These are phyloP conservation scores for Muschampia plurimacula DNA, from an alignment of 2,888 invertebrate species.

Conservation along the genomic window DNA sequence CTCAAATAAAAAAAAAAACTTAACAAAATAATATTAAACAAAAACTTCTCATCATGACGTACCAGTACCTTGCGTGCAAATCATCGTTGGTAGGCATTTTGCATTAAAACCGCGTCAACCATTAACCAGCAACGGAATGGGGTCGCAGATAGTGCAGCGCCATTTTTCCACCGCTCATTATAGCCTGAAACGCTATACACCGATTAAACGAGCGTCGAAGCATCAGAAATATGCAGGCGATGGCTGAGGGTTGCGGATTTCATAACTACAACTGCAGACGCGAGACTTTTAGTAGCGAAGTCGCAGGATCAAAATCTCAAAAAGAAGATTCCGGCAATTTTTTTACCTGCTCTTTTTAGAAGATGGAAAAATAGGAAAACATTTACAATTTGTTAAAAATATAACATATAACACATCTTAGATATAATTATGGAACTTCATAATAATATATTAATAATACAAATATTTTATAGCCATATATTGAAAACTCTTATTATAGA, in stretches of 20 bases:
- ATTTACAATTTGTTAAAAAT: too few relatives aligned
- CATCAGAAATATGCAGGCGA: slow-evolving; percentile 4
- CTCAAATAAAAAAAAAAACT: too few relatives aligned
- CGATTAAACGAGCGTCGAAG: slow-evolving; percentile 1
- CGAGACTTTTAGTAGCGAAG: neutral
- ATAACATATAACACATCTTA: too few relatives aligned
- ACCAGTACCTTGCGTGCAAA: neutral
- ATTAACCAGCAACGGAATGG: neutral
- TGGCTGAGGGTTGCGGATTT: neutral
- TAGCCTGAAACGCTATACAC: neutral
- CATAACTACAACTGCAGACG: neutral
- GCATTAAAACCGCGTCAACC: slow-evolving; percentile 3
- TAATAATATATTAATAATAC: too few relatives aligned
- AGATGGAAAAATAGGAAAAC: too few relatives aligned
- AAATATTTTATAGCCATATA: too few relatives aligned
- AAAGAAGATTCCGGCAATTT: too few relatives aligned
- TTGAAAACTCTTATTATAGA: too few relatives aligned
- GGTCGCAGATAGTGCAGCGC: slow-evolving; percentile 3
- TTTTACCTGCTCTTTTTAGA: too few relatives aligned
- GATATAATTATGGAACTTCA: too few relatives aligned
- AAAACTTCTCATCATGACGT: neutral
- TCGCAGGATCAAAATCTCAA: neutral
- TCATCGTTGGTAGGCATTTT: neutral
- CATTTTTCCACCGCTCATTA: slow-evolving; percentile 6
- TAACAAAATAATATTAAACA: too few relatives aligned